Base-by-base conservation (phyloP, 30 jellyfish, hydroid and myxozoan genomes). In the Hydractinia echinata region DNA sequence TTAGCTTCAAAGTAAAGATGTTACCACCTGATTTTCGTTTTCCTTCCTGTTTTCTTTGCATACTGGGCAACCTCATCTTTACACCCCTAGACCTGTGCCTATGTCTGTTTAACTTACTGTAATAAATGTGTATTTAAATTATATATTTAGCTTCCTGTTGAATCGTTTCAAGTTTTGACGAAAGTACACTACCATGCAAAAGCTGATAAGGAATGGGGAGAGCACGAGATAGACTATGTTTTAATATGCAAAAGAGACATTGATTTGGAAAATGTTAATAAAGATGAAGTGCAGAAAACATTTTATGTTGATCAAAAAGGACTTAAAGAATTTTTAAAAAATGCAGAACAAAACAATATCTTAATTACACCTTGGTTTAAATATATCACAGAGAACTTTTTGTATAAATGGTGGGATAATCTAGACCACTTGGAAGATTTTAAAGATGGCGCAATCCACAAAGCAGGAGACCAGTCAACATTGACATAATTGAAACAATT, bases 291-390 rank as follows among this genome's bases (percentile, higher is more conserved):
- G 20, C 77, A 83, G 50, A 74, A 61, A 14, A 85, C 79, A 4
- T 49, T 68, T 71, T 94, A 72, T 85, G 81, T 94, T 4, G 53
- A 52, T 67, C 86, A 72, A 53, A 83, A 83, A 21, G 95, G 78
- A 4, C 83, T 93, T 54, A 55, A 58, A 8, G 76, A 73, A 18
- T 78, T 92, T 54, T 60, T 92, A 87, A 20, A 52, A 19, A 72
- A 61, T 55, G 96, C 96, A 10, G 81, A 79, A 15, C 58, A 30
- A 30, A 81, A 81, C 1, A 88, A 84, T 18, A 18, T 53, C 14
- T 51, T 54, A 30, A 69, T 87, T 44, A 93, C 99, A 6, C 99
- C 99, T 13, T 93, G 99, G 99, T 93, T 93, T 82, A 54, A 67
- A 53, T 93, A 58, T 68, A 84, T 93, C 54, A 71, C 84, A 16